Evolutionary conservation across 2,113 vertebrate genomes (phyloP).

Genomic region (Apodemus speciosus): DNA sequence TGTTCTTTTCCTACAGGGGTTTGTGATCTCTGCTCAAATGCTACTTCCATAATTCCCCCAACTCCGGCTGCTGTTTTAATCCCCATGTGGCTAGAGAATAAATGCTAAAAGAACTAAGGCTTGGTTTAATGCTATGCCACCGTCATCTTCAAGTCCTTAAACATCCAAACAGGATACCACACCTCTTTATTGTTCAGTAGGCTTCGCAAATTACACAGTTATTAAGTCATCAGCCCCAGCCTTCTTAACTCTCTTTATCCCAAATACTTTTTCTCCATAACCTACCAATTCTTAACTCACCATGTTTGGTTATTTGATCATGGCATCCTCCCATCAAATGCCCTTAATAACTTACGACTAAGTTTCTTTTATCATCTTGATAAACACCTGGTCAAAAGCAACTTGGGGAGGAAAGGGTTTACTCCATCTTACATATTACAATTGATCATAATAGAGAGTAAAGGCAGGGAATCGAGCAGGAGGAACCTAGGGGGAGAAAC

Average conservation of each 20-base stretch:
- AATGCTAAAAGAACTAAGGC: background rate
- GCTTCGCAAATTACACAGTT: background rate
- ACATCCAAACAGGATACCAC: background rate
- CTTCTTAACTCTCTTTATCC: background rate
- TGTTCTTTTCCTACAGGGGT: background rate
- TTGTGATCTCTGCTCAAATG: background rate
- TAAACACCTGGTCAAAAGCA: background rate
- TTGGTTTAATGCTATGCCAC: background rate
- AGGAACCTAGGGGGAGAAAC: background rate
- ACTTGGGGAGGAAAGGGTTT: background rate
- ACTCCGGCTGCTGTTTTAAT: background rate
- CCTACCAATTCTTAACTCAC: background rate
- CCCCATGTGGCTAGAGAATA: background rate
- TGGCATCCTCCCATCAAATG: background rate
- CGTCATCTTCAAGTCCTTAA: background rate
- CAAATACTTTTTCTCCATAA: background rate
- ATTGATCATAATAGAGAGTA: background rate
- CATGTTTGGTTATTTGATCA: background rate
- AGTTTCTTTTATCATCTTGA: background rate
- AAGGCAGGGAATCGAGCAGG: background rate
- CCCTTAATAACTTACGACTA: background rate
- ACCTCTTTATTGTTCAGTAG: background rate
- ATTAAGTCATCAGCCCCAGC: background rate
- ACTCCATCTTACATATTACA: background rate
- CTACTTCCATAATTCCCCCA: background rate